Conservation (phyloP, 2,888 invertebrate species). For the Iphiclides podalirius region DNA sequence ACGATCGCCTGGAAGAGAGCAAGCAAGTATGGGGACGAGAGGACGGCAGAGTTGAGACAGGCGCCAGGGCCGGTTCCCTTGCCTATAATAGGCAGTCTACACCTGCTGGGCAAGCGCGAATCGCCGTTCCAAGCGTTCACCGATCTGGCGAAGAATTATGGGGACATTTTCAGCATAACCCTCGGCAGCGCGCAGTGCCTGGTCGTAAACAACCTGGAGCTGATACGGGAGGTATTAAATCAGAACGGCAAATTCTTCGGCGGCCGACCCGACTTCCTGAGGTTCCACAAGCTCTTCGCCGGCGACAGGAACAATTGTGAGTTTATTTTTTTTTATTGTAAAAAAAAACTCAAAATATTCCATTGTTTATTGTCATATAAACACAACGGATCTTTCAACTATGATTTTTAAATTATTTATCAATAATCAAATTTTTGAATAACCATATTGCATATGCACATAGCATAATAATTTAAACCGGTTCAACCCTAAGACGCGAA, state of each 20-base stretch:
- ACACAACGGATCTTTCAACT: background rate
- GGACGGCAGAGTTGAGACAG: slow-evolving; percentile 44
- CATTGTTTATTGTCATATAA: too few relatives aligned
- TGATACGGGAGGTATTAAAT: slow-evolving; percentile 88
- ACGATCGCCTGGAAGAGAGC: slow-evolving; percentile 41
- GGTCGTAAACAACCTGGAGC: slow-evolving; percentile 85
- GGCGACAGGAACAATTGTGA: slow-evolving; percentile 93
- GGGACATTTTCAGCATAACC: slow-evolving; percentile 85
- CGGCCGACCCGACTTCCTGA: slow-evolving; percentile 88
- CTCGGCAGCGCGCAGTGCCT: slow-evolving; percentile 85
- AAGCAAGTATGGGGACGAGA: slow-evolving; percentile 44
- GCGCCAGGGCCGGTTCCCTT: slow-evolving; percentile 84
- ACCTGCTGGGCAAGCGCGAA: slow-evolving; percentile 81
- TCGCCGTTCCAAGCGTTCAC: slow-evolving; percentile 87
- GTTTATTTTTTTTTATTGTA: slow-evolving; percentile 51
- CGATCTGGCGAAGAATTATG: slow-evolving; percentile 83
- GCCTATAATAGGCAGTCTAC: slow-evolving; percentile 86
- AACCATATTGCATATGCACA: too few relatives aligned
- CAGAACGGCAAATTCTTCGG: slow-evolving; percentile 90
- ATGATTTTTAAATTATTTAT: background rate
- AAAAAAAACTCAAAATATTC: too few relatives aligned
- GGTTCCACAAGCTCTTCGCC: slow-evolving; percentile 90
- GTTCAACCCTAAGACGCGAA: too few relatives aligned
- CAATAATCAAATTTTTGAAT: too few relatives aligned
- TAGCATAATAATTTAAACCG: too few relatives aligned